Conservation (phyloP, 2,797 vertebrate species). For the Lepus townsendii region DNA sequence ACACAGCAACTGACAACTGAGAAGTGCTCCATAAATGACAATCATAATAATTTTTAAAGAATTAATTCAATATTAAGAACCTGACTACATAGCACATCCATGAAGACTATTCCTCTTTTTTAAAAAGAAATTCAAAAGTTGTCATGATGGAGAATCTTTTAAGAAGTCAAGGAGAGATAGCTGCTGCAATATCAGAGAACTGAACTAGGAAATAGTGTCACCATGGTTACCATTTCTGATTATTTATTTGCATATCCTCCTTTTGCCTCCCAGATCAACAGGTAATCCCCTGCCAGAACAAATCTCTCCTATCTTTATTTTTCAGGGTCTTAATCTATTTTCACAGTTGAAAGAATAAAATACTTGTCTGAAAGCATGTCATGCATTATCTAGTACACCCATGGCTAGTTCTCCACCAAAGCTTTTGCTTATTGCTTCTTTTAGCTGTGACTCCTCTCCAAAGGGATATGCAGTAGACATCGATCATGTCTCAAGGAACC, state of each 20-base stretch:
- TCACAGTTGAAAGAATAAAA: not conserved
- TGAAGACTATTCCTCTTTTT: not conserved
- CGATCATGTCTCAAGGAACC: not conserved
- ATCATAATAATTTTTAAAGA: not conserved
- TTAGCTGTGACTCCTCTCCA: not conserved
- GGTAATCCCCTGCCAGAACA: not conserved
- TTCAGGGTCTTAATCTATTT: not conserved
- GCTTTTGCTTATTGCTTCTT: not conserved
- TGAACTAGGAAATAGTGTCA: not conserved
- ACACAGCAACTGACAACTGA: not conserved
- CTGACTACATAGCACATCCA: not conserved
- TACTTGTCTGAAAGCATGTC: not conserved
- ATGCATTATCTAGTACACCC: not conserved
- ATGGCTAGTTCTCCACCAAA: not conserved
- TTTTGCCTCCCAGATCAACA: not conserved
- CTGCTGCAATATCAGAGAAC: not conserved
- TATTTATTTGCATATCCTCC: not conserved
- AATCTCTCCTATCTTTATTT: not conserved
- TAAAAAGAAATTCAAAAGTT: not conserved
- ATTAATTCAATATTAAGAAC: not conserved
- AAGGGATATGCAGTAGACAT: not conserved
- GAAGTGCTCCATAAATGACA: not conserved
- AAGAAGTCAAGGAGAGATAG: not conserved
- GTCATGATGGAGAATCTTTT: not conserved
- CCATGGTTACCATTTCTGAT: not conserved